Conservation (phyloP, 2,113 vertebrate species). For the Genyomyrus donnyi region DNA sequence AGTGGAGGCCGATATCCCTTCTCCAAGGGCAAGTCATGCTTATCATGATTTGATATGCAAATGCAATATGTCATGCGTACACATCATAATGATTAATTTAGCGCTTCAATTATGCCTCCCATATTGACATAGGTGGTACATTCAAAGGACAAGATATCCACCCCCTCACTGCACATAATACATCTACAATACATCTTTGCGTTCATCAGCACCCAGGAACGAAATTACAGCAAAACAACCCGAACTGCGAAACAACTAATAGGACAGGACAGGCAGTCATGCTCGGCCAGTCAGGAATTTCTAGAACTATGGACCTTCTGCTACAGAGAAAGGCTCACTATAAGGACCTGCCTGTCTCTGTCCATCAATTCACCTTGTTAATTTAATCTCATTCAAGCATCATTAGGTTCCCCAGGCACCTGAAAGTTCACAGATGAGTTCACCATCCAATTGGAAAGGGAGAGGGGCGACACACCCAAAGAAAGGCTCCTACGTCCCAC, state of each 20-base stretch:
- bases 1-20: background rate
- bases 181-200: slow-evolving; percentile 13
- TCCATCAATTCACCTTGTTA: slow-evolving; percentile 7
- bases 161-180: slow-evolving; percentile 12
- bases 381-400: background rate
- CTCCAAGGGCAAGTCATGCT: slow-evolving; percentile 28
- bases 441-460: background rate
- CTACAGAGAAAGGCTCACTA: background rate
- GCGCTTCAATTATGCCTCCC: slow-evolving; percentile 34
- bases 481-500: background rate
- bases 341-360: background rate
- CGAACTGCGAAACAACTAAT: background rate
- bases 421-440: background rate
- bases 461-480: background rate
- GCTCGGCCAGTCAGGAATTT: background rate
- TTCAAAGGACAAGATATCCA: slow-evolving; percentile 35
- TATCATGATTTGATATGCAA: slow-evolving; percentile 43
- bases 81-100: slow-evolving; percentile 43
- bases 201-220: slow-evolving; percentile 10
- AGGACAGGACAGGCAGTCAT: background rate
- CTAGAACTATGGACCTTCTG: background rate
- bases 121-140: slow-evolving; percentile 39
- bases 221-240: slow-evolving; percentile 9
- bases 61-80: slow-evolving; percentile 39
- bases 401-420: background rate